Base-by-base conservation (phyloP, 2,797 vertebrate species). In the Epinephelus coioides region DNA sequence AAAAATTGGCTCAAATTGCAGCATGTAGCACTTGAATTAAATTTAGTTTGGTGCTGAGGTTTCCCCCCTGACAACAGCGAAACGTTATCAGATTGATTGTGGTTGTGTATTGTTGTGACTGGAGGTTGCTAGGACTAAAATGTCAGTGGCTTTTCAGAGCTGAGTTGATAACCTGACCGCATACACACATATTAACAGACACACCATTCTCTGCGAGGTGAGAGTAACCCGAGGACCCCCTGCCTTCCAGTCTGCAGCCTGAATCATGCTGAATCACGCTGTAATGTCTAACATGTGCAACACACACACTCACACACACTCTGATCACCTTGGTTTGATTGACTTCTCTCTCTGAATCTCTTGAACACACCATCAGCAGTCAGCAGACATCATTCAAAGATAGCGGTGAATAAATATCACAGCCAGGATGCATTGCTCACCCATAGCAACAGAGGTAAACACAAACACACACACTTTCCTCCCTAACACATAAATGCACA, bases 401-500 rank as follows among this genome's bases (percentile, higher is more conserved):
- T 91, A 87, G 85, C 84, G 0, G 79, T 34, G 61, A 77, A 89
- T 91, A 91, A 91, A 94, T 93, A 86, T 91, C 87, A 81, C 87
- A 81, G 76, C 66, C 86, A 76, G 86, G 83, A 88, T 80, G 77
- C 74, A 65, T 85, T 73, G 78, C 86, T 88, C 81, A 19, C 81
- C 79, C 94, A 78, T 94, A 85, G 95, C 94, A 95, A 95, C 94
- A 19, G 78, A 78, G 71, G 79, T 86, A 89, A 91, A 94, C 89
- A 93, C 50, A 87, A 43, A 53, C 50, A 86, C 79, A 89, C 87
- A 91, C 83, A 85, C 78, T 13, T 3, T 2, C 14, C 40, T 46
- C 15, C 38, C 50, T n/a, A 9, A 59, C 53, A 49, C 18, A 59
- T 46, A 68, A 1, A 21, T 2, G 59, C 67, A 68, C 40, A 68